These are phyloP conservation scores for Mirza zaza DNA, from an alignment of 2,113 vertebrate genomes.

Conservation along the genomic window DNA sequence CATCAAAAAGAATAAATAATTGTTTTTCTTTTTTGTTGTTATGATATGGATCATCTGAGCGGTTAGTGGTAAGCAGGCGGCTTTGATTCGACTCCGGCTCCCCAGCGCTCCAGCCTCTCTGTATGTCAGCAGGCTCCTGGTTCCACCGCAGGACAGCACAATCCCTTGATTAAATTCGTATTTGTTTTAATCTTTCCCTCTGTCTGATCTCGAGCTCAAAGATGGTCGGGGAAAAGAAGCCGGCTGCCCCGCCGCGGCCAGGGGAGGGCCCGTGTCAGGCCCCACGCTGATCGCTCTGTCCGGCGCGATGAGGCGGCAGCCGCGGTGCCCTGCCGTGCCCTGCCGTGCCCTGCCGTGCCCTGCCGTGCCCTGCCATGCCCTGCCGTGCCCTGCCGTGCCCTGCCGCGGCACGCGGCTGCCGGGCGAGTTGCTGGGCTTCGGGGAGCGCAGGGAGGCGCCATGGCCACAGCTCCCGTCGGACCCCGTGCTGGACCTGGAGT, in stretches of 20 bases:
- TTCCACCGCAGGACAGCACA: conserved; percentile 89
- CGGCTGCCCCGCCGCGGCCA: conserved; percentile 87
- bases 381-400: too few relatives aligned
- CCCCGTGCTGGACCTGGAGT: neutral
- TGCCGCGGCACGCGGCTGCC: neutral
- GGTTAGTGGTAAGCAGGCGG: conserved; percentile 95
- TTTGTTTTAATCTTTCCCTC: conserved; percentile 98
- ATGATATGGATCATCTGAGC: conserved; percentile 97
- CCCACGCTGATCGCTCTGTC: conserved; percentile 85
- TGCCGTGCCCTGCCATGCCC: too few relatives aligned
- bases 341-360: neutral
- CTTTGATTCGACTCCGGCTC: conserved; percentile 97
- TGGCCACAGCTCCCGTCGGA: neutral
- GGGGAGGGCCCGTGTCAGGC: conserved; percentile 85
- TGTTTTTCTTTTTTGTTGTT: conserved; percentile 99
- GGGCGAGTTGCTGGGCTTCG: neutral
- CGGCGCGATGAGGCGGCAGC: conserved; percentile 83
- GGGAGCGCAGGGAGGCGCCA: rapidly evolving
- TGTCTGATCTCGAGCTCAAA: conserved; percentile 90
- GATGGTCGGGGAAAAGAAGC: conserved; percentile 89
- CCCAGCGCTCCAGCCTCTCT: conserved; percentile 94
- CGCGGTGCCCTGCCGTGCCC: conserved; percentile 57
- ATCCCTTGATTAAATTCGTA: conserved; percentile 98
- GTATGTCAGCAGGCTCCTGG: conserved; percentile 90
- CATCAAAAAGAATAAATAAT: conserved; percentile 99